Conservation (phyloP, 2,888 invertebrate species). For the Melikaiella ostensackeni region DNA sequence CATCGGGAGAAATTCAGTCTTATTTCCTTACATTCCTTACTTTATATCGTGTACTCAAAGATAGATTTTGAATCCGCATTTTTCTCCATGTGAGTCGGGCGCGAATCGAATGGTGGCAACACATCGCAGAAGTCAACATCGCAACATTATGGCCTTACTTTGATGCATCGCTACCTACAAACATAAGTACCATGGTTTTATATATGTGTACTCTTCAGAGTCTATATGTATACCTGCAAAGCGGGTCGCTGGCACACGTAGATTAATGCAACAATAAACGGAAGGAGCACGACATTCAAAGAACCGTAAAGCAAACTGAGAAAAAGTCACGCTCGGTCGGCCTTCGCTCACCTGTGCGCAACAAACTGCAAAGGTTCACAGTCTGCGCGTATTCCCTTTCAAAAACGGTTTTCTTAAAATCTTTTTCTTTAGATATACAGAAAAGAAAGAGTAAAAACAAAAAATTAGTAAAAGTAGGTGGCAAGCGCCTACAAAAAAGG, state of each 20-base stretch:
- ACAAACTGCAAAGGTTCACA: slow-evolving; percentile 56
- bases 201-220: slow-evolving; percentile 6
- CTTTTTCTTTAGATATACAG: background rate
- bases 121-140: slow-evolving; percentile 29
- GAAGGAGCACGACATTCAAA: slow-evolving; percentile 57
- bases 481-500: too few relatives aligned
- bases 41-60: too few relatives aligned
- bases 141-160: slow-evolving; percentile 32
- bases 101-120: slow-evolving; percentile 19
- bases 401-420: background rate
- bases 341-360: slow-evolving; percentile 58
- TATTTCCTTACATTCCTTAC: too few relatives aligned
- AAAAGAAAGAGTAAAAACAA: background rate
- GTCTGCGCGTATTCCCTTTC: slow-evolving; percentile 47
- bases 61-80: too few relatives aligned
- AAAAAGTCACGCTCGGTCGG: slow-evolving; percentile 47
- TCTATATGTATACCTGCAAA: slow-evolving; percentile 38
- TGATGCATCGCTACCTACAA: slow-evolving; percentile 35
- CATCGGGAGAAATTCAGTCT: too few relatives aligned
- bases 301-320: slow-evolving; percentile 45
- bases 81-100: background rate
- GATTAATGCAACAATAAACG: slow-evolving; percentile 54
- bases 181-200: slow-evolving; percentile 12
- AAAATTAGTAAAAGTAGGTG: too few relatives aligned
- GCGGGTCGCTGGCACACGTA: slow-evolving; percentile 47